These are phyloP conservation scores for Pangasius macronema DNA, from an alignment of 2,797 vertebrate genomes.

Conservation along the genomic window DNA sequence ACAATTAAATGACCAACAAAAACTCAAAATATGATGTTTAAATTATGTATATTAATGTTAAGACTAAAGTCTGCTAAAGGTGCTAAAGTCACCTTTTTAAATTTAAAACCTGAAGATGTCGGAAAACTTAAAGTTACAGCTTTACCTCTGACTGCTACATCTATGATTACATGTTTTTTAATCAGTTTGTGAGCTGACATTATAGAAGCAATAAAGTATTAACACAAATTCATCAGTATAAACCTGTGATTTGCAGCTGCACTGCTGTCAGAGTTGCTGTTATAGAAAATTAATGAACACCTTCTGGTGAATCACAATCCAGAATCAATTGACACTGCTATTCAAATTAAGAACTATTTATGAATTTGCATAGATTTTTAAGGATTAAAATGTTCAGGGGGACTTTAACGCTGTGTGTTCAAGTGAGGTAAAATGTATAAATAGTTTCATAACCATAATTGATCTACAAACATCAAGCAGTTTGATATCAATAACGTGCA, in stretches of 20 bases:
- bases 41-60: background rate
- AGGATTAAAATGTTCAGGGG: background rate
- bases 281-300: background rate
- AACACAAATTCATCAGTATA: background rate
- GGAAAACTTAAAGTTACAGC: too few species aligned
- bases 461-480: background rate
- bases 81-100: background rate
- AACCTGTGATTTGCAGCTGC: background rate
- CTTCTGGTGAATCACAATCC: background rate
- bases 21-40: background rate
- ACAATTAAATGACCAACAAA: background rate
- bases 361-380: background rate
- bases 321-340: background rate
- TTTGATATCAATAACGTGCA: background rate
- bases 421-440: background rate
- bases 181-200: background rate
- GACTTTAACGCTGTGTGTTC: background rate
- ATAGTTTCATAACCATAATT: background rate
- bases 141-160: background rate
- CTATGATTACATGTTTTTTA: too few species aligned
- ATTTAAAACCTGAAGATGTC: background rate
- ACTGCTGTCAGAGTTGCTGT: background rate
- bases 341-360: background rate
- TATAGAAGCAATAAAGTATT: background rate
- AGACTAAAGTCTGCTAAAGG: too few species aligned